Conservation (phyloP, 2,797 vertebrate species). For the Arremon brunneinucha region DNA sequence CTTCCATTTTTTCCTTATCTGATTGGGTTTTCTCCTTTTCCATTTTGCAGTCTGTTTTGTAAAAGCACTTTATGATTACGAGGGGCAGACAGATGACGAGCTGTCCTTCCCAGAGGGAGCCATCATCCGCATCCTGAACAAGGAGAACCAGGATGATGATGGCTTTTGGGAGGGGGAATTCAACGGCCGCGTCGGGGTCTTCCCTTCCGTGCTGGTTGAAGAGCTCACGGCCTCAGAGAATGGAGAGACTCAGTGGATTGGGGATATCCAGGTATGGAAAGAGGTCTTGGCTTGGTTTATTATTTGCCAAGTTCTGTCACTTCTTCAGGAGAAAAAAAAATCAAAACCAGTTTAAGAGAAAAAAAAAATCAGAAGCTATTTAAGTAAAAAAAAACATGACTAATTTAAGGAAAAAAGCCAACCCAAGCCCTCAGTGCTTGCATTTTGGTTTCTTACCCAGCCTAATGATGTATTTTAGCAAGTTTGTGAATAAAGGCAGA, state of each 20-base stretch:
- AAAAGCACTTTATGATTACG: constrained; percentile 97
- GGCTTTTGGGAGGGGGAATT: constrained; percentile 99
- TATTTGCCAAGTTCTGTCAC: neutral
- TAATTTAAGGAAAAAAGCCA: accelerated
- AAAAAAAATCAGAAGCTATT: too few species aligned
- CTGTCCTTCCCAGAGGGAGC: constrained; percentile 94
- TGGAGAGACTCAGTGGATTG: constrained; percentile 79
- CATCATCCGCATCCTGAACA: constrained; percentile 93
- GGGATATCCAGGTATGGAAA: constrained; percentile 77
- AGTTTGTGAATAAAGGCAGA: neutral
- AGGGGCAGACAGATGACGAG: constrained; percentile 94
- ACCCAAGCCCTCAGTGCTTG: neutral
- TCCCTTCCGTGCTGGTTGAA: constrained; percentile 94
- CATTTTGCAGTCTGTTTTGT: constrained; percentile 85
- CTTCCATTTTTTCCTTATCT: accelerated
- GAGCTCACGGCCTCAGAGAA: constrained; percentile 87
- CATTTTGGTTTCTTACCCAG: neutral
- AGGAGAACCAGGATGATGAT: constrained; percentile 94
- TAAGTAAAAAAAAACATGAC: neutral
- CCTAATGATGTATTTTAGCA: neutral
- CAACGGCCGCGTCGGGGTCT: constrained; percentile 88
- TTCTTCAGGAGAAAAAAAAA: neutral
- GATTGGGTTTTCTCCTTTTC: neutral
- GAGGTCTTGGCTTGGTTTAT: neutral
- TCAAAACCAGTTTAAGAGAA: neutral